These are phyloP conservation scores for Falco novaeseelandiae DNA, from an alignment of 2,797 vertebrate genomes.

Conservation along the genomic window DNA sequence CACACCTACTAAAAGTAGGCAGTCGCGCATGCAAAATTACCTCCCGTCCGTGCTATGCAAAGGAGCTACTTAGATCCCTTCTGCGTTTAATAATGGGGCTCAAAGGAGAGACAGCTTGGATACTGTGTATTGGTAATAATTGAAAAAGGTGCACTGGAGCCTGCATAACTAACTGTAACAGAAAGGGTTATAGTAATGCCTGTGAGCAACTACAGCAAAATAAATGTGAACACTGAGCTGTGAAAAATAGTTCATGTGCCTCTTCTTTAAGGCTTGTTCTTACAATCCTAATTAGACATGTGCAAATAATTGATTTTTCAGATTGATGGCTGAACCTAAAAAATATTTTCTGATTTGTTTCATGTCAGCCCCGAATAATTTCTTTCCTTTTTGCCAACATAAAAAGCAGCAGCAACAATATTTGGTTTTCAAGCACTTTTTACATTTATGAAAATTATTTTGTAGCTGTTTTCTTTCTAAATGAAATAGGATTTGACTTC, in stretches of 20 bases:
- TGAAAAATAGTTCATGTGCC: neutral
- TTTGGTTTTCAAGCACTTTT: neutral
- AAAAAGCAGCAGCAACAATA: neutral
- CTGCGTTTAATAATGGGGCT: neutral
- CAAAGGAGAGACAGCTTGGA: constrained; percentile 22
- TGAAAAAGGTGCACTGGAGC: constrained; percentile 41
- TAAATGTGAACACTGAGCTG: neutral
- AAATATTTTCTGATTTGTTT: neutral
- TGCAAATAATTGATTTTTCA: constrained; percentile 5
- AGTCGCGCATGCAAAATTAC: constrained; percentile 2
- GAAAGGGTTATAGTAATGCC: neutral
- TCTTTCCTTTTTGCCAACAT: neutral
- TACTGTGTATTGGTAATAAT: constrained; percentile 44
- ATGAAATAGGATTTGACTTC: neutral
- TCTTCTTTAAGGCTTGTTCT: neutral
- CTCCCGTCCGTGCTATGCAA: neutral
- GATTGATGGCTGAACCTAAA: neutral
- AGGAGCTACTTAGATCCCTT: neutral
- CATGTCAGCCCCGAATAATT: neutral
- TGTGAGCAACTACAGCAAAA: neutral
- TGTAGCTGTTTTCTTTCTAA: neutral
- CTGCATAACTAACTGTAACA: constrained; percentile 45
- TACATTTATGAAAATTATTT: neutral
- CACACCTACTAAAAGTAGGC: neutral
- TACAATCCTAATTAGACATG: neutral